Evolutionary conservation across 2,888 invertebrate species (phyloP).

Genomic region (Himalopsyche japonica): DNA sequence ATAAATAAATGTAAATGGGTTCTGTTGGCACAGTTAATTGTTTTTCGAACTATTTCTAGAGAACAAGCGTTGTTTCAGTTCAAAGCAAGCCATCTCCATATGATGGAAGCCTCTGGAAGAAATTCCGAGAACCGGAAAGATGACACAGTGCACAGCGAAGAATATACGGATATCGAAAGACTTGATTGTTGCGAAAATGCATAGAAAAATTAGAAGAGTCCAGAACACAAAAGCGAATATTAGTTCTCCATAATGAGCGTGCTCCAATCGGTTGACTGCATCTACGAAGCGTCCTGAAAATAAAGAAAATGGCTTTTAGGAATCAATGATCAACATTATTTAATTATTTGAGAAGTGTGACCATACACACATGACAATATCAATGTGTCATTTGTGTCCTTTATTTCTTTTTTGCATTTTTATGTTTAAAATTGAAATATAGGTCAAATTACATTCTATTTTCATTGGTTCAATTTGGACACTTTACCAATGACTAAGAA

Average conservation of each 20-base stretch:
- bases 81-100: constrained; percentile 29
- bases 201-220: constrained; percentile 30
- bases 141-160: not conserved
- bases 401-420: no score
- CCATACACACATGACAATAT: no score
- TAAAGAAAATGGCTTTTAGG: not conserved
- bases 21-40: not conserved
- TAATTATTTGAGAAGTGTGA: no score
- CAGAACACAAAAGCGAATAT: constrained; percentile 33
- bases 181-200: not conserved
- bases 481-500: no score
- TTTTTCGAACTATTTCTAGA: not conserved
- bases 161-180: not conserved
- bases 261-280: constrained; percentile 24
- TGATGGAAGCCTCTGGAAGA: constrained; percentile 35
- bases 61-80: not conserved
- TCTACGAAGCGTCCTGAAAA: constrained; percentile 33
- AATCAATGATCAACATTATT: no score
- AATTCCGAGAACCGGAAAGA: constrained; percentile 19
- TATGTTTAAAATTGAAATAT: no score
- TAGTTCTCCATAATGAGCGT: constrained; percentile 11
- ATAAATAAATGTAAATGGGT: not conserved
- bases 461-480: no score
- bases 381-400: no score
- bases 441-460: no score